Evolutionary conservation across 1,140 invertebrate species (phyloP), one percentile per base, ranked within the genome.

Genomic region (Drosophila truncata): DNA sequence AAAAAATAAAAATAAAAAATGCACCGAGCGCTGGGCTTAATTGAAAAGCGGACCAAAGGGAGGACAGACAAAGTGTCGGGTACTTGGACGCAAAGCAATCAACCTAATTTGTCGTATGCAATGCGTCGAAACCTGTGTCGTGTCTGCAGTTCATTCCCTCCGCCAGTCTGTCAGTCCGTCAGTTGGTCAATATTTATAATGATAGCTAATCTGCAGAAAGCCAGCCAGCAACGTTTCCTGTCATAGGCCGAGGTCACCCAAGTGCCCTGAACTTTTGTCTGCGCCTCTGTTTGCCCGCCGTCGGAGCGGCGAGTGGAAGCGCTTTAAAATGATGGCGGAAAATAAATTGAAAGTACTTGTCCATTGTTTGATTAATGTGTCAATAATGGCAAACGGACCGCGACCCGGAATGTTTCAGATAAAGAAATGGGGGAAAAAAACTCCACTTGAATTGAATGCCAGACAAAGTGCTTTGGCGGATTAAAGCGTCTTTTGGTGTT

Each of bases 71-170:
- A 23, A 20, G 59, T 25, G 41, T 27, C 39, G 52, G 57, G 37
- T 47, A 55, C 63, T 82, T 78, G 65, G 82, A 75, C 80, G 61
- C 85, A 74, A 81, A 60, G 85, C 85, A 90, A 90, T 90, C 85
- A 90, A 90, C 85, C 85, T 90, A 90, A 90, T 90, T 90, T 90
- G 81, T 82, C 78, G 80, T 88, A 87, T 87, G 84, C 85, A 84
- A 50, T 67, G 66, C 70, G 70, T 73, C 54, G 27, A 23, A 41
- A 13, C 23, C 67, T 18, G 67, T 41, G 62, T 70, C 66, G 63
- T 69, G 57, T 58, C 62, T 78, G 55, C 74, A 62, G 49, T 60
- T 47, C 29, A 61, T 59, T 41, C 39, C 42, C 25, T 37, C 49
- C 41, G 5, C 44, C 60, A 41, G 52, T 37, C 74, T 18, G 29